Conservation (phyloP, 2,888 invertebrate species). For the Leucophenga montana region DNA sequence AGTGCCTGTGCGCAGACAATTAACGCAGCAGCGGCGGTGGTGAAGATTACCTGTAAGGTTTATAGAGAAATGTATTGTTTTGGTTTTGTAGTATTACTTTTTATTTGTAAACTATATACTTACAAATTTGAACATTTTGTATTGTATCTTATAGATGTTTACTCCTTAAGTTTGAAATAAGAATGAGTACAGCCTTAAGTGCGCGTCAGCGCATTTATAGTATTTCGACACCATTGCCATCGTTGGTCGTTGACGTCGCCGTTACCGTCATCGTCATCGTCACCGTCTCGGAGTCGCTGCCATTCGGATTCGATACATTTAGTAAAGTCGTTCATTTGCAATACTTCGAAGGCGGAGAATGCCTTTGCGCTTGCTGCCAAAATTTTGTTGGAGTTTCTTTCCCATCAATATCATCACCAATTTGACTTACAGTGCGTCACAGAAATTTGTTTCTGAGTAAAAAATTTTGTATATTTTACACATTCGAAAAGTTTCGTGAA, state of each 20-base stretch:
- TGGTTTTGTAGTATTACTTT: background rate
- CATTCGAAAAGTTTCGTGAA: too few species aligned
- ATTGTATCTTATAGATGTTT: slow-evolving; percentile 44
- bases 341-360: too few species aligned
- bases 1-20: slow-evolving; percentile 56
- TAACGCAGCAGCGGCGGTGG: slow-evolving; percentile 49
- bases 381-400: too few species aligned
- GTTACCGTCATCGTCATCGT: slow-evolving; percentile 5
- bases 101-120: slow-evolving; percentile 27
- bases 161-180: slow-evolving; percentile 53
- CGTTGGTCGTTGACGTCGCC: slow-evolving; percentile 58
- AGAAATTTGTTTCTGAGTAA: too few species aligned
- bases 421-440: too few species aligned
- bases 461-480: too few species aligned
- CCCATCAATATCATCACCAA: too few species aligned
- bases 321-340: too few species aligned
- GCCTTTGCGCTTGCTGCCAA: too few species aligned
- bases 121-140: slow-evolving; percentile 49
- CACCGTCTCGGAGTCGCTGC: background rate
- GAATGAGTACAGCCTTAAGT: slow-evolving; percentile 57
- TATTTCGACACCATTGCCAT: slow-evolving; percentile 50
- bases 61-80: background rate
- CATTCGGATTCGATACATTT: too few species aligned
- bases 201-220: slow-evolving; percentile 57
- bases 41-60: slow-evolving; percentile 54